Conservation (phyloP, 2,113 vertebrate species). For the Cavia aperea region DNA sequence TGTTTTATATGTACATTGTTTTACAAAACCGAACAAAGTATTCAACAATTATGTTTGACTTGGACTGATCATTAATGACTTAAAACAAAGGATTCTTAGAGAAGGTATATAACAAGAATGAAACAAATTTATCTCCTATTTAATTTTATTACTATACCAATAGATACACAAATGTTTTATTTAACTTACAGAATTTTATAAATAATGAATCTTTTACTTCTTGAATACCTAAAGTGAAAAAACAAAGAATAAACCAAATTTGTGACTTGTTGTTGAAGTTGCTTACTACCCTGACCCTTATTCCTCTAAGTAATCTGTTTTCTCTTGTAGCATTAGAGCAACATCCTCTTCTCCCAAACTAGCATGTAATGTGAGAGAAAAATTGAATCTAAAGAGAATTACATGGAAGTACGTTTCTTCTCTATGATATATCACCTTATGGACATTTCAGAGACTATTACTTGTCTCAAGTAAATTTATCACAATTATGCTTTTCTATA, state of each 20-base stretch:
- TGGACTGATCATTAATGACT: not conserved
- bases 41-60: not conserved
- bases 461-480: not conserved
- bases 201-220: not conserved
- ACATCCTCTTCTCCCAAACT: not conserved
- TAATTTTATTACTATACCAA: not conserved
- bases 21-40: not conserved
- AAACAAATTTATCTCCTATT: not conserved
- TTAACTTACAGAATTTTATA: not conserved
- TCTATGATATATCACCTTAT: not conserved
- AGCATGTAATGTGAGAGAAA: not conserved
- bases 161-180: not conserved
- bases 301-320: not conserved
- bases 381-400: not conserved
- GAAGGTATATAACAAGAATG: not conserved
- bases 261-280: not conserved
- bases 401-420: not conserved
- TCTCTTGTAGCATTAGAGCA: not conserved
- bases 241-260: not conserved
- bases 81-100: conserved; percentile 16
- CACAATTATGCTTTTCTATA: not conserved
- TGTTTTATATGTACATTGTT: not conserved
- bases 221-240: conserved; percentile 4
- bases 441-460: not conserved
- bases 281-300: not conserved